These are phyloP conservation scores for Probaryconus sp. DNA, from an alignment of 1,140 invertebrate species.

Conservation along the genomic window DNA sequence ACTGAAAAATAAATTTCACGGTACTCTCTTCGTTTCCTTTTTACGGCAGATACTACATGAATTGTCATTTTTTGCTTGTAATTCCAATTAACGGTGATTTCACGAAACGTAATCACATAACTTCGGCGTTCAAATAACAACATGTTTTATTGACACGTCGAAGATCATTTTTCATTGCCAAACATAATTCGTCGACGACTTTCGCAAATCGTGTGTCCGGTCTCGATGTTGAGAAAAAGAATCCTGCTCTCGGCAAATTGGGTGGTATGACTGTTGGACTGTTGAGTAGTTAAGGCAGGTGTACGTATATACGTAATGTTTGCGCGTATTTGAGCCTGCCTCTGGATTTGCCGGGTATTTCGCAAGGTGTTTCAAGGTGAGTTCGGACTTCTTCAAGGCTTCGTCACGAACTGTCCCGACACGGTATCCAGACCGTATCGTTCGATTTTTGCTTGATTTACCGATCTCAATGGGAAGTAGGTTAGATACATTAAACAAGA, in stretches of 20 bases:
- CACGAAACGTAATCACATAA: no score
- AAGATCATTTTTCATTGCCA: constrained; percentile 49
- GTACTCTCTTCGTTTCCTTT: no score
- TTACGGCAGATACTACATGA: no score
- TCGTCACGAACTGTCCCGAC: constrained; percentile 18
- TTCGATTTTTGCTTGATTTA: constrained; percentile 32
- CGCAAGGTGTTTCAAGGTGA: constrained; percentile 48
- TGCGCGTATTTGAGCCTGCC: constrained; percentile 21
- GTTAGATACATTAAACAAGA: no score
- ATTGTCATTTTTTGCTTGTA: no score
- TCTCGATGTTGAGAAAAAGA: constrained; percentile 31
- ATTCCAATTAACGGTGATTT: no score
- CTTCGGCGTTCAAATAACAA: constrained; percentile 44
- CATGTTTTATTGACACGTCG: constrained; percentile 37
- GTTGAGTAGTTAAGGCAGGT: no score
- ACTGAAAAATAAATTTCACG: no score
- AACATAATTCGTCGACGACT: constrained; percentile 43
- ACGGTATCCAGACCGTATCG: constrained; percentile 16
- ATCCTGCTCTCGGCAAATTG: constrained; percentile 37
- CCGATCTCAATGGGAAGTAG: constrained; percentile 36
- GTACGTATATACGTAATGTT: constrained; percentile 29
- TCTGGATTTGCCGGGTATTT: constrained; percentile 40
- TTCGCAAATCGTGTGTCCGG: constrained; percentile 47
- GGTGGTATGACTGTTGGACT: constrained; percentile 23
- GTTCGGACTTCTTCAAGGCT: constrained; percentile 50